These are phyloP conservation scores for Brassicogethes aeneus DNA, from an alignment of 2,888 invertebrate species.

Conservation along the genomic window DNA sequence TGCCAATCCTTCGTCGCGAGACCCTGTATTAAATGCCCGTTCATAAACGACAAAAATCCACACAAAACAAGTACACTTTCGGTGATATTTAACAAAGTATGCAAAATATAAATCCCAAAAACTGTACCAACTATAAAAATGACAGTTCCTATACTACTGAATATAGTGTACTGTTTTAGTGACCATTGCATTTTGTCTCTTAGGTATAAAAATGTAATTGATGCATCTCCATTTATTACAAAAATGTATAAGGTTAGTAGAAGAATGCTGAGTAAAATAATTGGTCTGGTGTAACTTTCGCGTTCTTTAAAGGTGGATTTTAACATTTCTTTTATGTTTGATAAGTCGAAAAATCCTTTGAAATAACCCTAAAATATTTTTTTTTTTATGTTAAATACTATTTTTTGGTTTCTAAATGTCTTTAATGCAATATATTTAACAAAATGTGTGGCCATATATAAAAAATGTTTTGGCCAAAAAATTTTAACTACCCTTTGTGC, in stretches of 20 bases:
- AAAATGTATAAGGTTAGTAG: not conserved
- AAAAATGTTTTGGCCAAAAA: no score
- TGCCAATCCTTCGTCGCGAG: not conserved
- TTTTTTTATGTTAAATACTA: no score
- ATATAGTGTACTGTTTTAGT: conserved; percentile 1
- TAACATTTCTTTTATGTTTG: not conserved
- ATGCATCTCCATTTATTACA: not conserved
- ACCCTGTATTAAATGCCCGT: not conserved
- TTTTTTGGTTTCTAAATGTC: no score
- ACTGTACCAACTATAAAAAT: not conserved
- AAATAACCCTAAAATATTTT: conserved; percentile 1
- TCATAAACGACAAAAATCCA: not conserved
- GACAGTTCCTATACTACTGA: not conserved
- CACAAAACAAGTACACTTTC: not conserved
- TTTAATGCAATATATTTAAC: no score
- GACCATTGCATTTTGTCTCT: conserved; percentile 1
- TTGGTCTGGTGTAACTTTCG: not conserved
- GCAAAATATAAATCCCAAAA: conserved; percentile 1
- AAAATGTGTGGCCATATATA: no score
- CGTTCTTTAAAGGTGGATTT: not conserved
- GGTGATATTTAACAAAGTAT: not conserved
- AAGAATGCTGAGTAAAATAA: not conserved
- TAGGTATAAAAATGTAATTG: not conserved
- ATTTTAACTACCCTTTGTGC: no score
- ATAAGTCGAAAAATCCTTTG: not conserved